Base-by-base conservation (phyloP, 2,888 invertebrate genomes). In the Synanthedon myopaeformis region DNA sequence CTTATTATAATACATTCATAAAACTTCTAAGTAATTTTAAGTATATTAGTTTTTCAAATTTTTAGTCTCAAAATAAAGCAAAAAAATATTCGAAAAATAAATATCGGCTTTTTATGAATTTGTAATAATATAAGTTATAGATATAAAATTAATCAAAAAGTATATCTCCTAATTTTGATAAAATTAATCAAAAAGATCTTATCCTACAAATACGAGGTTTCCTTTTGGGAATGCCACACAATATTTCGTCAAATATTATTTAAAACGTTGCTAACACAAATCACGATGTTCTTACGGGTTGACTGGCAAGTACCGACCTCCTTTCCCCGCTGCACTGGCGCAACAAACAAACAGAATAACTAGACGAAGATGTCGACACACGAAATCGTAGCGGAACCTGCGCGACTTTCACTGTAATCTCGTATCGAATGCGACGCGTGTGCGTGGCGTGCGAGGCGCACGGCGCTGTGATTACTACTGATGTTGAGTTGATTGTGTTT, bases 281-380 rank as follows among this genome's bases (percentile, higher is more conserved):
- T 70, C 76, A 72, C 79, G 68, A 59, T 64, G 66, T 70, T 77
- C 73, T 79, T 78, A 78, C 79, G 65, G 72, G 78, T 66, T 72
- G 67, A 2, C 35, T 61, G 72, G 72, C 73, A 67, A 73, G 69
- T 75, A 75, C 70, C 83, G 84, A 85, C 86, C 85, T 87, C 86
- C 86, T 87, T 87, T 87, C 84, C 72, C 82, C 66, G 77, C 64
- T 78, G 82, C 82, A 84, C 83, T 84, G 82, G 83, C 85, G 84
- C 82, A 84, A 85, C 73, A 75, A 75, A 74, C 79, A 83, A 83
- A 84, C 79, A 82, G 75, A 79, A 80, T 76, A 84, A 82, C 82
- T 84, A 84, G 81, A 83, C 79, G 83, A 82, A 82, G 81, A 82
- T 72, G 76, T 73, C 70, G 77, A 68, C 72, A 70, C 76, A 80